phyloP scores from a whole-genome alignment of 1,140 invertebrate species.

The Drosophila saltans region DNA sequence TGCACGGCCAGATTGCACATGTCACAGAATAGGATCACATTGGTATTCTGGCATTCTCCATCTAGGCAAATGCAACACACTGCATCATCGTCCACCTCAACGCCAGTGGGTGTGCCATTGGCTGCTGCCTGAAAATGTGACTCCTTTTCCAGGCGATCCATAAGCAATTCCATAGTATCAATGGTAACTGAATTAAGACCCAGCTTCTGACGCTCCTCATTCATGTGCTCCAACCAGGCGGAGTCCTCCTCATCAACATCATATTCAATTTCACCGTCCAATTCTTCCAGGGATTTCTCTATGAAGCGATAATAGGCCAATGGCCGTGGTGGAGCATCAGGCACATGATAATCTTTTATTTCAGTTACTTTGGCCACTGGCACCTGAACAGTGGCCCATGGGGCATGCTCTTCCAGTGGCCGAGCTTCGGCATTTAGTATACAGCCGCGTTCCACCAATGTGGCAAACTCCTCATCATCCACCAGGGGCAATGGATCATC shows the following conservation, averaged over 20 bases:
- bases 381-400: constrained; percentile 86
- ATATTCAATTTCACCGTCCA: constrained; percentile 97
- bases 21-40: constrained; percentile 95
- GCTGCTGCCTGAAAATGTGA: constrained; percentile 92
- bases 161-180: constrained; percentile 95
- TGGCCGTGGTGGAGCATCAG: constrained; percentile 91
- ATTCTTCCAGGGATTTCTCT: constrained; percentile 96
- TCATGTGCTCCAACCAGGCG: constrained; percentile 95
- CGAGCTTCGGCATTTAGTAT: constrained; percentile 84
- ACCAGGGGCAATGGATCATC: constrained; percentile 86
- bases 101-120: constrained; percentile 87
- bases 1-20: constrained; percentile 99
- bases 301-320: constrained; percentile 95
- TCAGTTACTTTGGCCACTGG: constrained; percentile 93
- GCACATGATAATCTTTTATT: constrained; percentile 90
- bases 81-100: constrained; percentile 97
- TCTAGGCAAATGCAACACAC: constrained; percentile 98
- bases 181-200: constrained; percentile 89
- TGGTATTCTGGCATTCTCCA: constrained; percentile 91
- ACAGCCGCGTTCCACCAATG: constrained; percentile 79
- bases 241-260: constrained; percentile 99
- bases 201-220: constrained; percentile 89
- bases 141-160: constrained; percentile 98
- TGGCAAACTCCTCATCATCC: constrained; percentile 87
- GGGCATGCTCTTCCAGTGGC: constrained; percentile 84